A percentile compares a stretch with the other conserved stretches of the same genome.
These are phyloP conservation scores for Agelas oroides DNA, from an alignment of 37 sponge, comb jelly and placozoan species.

Conservation along the genomic window DNA sequence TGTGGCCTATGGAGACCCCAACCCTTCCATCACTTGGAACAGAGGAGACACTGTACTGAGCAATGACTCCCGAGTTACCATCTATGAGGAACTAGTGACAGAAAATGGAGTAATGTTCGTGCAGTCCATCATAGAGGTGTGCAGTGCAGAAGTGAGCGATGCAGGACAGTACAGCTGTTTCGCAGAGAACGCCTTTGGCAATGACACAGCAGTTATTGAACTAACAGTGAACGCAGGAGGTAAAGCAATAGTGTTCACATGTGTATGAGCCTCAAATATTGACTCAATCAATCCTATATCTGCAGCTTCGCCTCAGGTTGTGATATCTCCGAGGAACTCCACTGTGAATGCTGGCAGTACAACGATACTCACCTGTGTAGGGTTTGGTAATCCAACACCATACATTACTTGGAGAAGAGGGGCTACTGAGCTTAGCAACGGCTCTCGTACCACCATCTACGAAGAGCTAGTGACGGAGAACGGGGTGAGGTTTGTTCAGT, in stretches of 20 bases:
- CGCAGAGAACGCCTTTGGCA: neutral
- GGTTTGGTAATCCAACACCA: neutral
- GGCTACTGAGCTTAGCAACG: neutral
- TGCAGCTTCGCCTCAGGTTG: neutral
- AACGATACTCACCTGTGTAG: neutral
- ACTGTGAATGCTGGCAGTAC: neutral
- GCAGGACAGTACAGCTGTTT: conserved; percentile 17
- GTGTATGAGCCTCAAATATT: no score
- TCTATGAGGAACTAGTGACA: conserved; percentile 23
- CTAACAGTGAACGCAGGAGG: neutral
- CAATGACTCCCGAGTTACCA: neutral
- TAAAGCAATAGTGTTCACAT: no score
- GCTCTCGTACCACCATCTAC: conserved; percentile 3
- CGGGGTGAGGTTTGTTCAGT: conserved; percentile 10
- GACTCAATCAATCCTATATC: no score
- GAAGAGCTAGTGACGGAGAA: conserved; percentile 5
- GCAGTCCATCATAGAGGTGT: conserved; percentile 5
- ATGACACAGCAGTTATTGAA: neutral
- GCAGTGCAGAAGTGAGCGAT: neutral
- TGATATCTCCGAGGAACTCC: neutral
- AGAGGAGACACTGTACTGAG: neutral
- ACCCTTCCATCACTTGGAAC: conserved; percentile 21
- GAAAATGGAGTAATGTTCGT: neutral
- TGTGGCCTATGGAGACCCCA: conserved; percentile 18
- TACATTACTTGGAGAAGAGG: neutral